Conservation (phyloP, 1,140 invertebrate species). For the Cepaea nemoralis region DNA sequence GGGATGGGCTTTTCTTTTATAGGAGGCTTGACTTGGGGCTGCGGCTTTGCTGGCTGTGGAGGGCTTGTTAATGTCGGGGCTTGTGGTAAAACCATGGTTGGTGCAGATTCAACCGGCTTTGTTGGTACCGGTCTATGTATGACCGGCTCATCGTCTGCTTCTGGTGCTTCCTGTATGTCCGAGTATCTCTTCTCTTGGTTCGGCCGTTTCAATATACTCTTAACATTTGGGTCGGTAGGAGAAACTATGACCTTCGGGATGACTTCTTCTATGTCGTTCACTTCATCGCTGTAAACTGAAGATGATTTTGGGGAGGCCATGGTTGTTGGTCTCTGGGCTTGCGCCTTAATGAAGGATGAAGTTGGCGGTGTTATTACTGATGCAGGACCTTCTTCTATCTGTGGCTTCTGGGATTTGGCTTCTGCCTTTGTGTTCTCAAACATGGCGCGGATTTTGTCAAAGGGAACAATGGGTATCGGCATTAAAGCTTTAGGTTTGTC, state of each 20-base stretch:
- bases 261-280: slow-evolving; percentile 17
- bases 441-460: slow-evolving; percentile 64
- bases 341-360: background rate
- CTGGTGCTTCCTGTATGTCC: slow-evolving; percentile 32
- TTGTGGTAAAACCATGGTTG: background rate
- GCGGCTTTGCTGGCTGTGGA: background rate
- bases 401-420: background rate
- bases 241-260: slow-evolving; percentile 36
- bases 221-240: slow-evolving; percentile 34
- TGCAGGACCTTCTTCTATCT: background rate
- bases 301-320: background rate
- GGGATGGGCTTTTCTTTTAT: slow-evolving; percentile 1
- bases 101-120: slow-evolving; percentile 4
- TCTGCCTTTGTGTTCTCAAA: slow-evolving; percentile 58
- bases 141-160: slow-evolving; percentile 20
- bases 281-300: slow-evolving; percentile 16
- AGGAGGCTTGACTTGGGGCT: background rate
- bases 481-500: slow-evolving; percentile 63
- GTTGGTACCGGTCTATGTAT: slow-evolving; percentile 26
- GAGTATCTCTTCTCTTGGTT: slow-evolving; percentile 34
- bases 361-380: background rate
- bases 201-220: slow-evolving; percentile 32
- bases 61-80: slow-evolving; percentile 15
- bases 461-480: slow-evolving; percentile 67
- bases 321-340: background rate